phyloP scores from a whole-genome alignment of 2,797 vertebrate genomes.

The Coregonus ussuriensis region DNA sequence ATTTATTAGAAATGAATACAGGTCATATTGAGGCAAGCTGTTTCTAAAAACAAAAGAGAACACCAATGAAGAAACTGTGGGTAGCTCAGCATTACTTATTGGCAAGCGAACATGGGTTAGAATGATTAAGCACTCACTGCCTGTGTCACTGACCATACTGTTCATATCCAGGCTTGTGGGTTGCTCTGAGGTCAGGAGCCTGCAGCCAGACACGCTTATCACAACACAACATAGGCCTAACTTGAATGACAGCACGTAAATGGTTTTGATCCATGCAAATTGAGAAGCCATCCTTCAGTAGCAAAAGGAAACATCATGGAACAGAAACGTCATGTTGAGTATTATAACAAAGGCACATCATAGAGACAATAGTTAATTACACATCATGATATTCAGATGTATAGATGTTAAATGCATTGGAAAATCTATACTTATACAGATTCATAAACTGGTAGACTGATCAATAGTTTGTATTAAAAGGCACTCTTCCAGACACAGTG shows the following conservation, averaged over 20 bases:
- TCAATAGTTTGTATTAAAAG: background rate
- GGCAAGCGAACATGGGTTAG: too few relatives aligned
- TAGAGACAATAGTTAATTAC: background rate
- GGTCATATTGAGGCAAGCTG: too few relatives aligned
- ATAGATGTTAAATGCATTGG: background rate
- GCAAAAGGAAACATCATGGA: background rate
- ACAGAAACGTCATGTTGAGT: background rate
- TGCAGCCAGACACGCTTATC: constrained; percentile 10
- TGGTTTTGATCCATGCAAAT: background rate
- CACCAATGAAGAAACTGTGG: too few relatives aligned
- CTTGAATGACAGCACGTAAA: background rate
- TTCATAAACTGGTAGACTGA: background rate
- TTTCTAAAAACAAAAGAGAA: too few relatives aligned
- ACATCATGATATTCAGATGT: background rate
- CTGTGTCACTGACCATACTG: too few relatives aligned
- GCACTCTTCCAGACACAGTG: background rate
- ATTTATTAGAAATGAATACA: too few relatives aligned
- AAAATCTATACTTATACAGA: background rate
- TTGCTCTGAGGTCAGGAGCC: background rate
- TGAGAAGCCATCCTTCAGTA: background rate
- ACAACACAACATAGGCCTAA: background rate
- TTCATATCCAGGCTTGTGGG: too few relatives aligned
- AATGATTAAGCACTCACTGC: too few relatives aligned
- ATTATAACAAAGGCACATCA: too few relatives aligned
- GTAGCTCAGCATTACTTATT: too few relatives aligned